These are phyloP conservation scores for Trisateles emortualis DNA, from an alignment of 2,888 invertebrate genomes.

Conservation along the genomic window DNA sequence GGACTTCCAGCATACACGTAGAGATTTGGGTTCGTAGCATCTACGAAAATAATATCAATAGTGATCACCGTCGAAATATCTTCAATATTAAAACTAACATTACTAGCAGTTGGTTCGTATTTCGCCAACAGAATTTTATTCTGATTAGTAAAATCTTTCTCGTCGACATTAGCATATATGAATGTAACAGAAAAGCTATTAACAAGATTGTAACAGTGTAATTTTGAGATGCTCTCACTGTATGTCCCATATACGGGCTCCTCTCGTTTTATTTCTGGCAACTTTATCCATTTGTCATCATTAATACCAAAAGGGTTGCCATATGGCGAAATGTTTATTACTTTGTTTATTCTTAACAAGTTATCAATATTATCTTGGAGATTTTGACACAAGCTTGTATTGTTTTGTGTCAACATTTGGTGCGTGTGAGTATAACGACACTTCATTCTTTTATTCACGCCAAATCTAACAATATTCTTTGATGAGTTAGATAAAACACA, in stretches of 20 bases:
- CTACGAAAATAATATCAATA: slow-evolving; percentile 71
- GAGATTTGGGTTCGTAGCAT: slow-evolving; percentile 64
- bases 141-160: slow-evolving; percentile 40
- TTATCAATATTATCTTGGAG: slow-evolving; percentile 63
- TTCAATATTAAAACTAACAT: slow-evolving; percentile 62
- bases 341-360: slow-evolving; percentile 52
- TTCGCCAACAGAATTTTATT: slow-evolving; percentile 65
- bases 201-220: slow-evolving; percentile 70
- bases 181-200: slow-evolving; percentile 64
- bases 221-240: slow-evolving; percentile 52
- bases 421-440: slow-evolving; percentile 66
- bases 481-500: slow-evolving; percentile 70
- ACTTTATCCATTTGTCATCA: slow-evolving; percentile 67
- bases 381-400: slow-evolving; percentile 58
- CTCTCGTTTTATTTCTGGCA: slow-evolving; percentile 45
- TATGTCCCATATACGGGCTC: slow-evolving; percentile 60
- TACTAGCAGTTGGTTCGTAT: slow-evolving; percentile 49
- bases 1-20: slow-evolving; percentile 86
- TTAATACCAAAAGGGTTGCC: slow-evolving; percentile 67
- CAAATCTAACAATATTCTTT: slow-evolving; percentile 77
- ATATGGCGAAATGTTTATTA: slow-evolving; percentile 63
- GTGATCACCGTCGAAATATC: slow-evolving; percentile 66
- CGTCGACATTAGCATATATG: slow-evolving; percentile 61
- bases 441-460: slow-evolving; percentile 76
- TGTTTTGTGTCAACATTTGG: slow-evolving; percentile 44